A percentile compares a stretch with the other conserved stretches of the same genome.
These are phyloP conservation scores for Halocynthia roretzi DNA, from an alignment of 23 tunicate genomes.

Conservation along the genomic window DNA sequence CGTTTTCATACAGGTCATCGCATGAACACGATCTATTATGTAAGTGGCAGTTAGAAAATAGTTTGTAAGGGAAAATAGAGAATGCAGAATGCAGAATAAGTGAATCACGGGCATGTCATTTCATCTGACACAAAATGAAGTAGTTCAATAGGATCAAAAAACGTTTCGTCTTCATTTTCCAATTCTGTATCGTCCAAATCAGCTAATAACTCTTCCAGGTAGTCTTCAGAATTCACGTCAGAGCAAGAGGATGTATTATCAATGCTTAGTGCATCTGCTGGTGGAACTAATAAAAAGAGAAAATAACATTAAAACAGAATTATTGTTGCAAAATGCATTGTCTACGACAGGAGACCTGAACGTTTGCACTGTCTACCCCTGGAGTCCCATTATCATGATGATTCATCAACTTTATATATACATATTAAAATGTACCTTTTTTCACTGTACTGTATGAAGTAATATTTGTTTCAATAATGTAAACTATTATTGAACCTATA, in stretches of 20 bases:
- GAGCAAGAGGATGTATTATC: conserved; percentile 1
- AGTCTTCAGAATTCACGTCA: neutral
- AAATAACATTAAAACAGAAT: no score
- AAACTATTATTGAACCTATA: no score
- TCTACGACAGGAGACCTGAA: no score
- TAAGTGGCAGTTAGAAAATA: no score
- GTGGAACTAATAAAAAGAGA: no score
- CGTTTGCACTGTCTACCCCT: no score
- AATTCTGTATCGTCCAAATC: neutral
- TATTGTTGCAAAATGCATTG: no score
- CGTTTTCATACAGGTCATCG: conserved; percentile 3
- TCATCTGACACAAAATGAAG: conserved; percentile 5
- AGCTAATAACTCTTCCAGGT: neutral
- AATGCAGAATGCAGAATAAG: neutral
- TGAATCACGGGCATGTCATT: conserved; percentile 9
- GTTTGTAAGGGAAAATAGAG: neutral
- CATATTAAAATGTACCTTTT: no score
- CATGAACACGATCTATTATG: conserved; percentile 14
- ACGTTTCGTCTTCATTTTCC: conserved; percentile 15
- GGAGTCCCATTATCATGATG: no score
- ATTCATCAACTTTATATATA: no score
- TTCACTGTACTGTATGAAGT: no score
- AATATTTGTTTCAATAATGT: no score
- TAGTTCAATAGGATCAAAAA: neutral
- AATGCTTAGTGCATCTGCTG: neutral